phyloP scores from a whole-genome alignment of 92 coral and sea anemone genomes.

The Galaxea fascicularis region DNA sequence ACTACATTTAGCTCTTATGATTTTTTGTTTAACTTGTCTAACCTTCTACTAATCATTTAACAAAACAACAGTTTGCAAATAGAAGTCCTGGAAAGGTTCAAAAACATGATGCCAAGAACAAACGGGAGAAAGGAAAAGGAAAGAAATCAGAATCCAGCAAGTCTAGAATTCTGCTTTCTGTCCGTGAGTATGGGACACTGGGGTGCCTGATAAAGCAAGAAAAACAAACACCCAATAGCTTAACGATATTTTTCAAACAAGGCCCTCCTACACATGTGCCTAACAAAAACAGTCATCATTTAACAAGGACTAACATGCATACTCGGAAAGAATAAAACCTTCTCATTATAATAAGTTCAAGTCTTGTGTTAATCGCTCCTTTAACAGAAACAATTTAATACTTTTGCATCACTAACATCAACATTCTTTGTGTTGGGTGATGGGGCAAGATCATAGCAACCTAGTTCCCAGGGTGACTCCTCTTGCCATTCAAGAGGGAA shows the following conservation, averaged over 20 bases:
- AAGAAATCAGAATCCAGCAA: slow-evolving; percentile 46
- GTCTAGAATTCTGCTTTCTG: slow-evolving; percentile 34
- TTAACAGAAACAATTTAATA: too few species aligned
- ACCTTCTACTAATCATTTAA: slow-evolving; percentile 17
- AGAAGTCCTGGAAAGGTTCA: slow-evolving; percentile 11
- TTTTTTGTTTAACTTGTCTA: not conserved
- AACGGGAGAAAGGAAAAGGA: slow-evolving; percentile 42
- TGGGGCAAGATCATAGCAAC: not conserved
- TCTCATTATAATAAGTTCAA: too few species aligned
- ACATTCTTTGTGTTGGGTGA: not conserved
- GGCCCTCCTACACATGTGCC: too few species aligned
- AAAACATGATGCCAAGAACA: slow-evolving; percentile 35
- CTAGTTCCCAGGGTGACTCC: too few species aligned
- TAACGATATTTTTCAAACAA: not conserved
- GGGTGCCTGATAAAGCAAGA: not conserved
- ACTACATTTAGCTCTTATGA: not conserved
- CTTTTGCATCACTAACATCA: too few species aligned
- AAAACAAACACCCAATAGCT: not conserved
- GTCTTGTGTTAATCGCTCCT: too few species aligned
- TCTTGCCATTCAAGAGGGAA: too few species aligned
- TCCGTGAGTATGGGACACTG: slow-evolving; percentile 29
- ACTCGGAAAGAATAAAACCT: too few species aligned
- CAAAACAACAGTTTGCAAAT: slow-evolving; percentile 17
- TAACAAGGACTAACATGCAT: too few species aligned
- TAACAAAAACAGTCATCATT: too few species aligned